A percentile compares a stretch with the other conserved stretches of the same genome.
Conservation (phyloP, 2,113 vertebrate species). For the Calonectris borealis region DNA sequence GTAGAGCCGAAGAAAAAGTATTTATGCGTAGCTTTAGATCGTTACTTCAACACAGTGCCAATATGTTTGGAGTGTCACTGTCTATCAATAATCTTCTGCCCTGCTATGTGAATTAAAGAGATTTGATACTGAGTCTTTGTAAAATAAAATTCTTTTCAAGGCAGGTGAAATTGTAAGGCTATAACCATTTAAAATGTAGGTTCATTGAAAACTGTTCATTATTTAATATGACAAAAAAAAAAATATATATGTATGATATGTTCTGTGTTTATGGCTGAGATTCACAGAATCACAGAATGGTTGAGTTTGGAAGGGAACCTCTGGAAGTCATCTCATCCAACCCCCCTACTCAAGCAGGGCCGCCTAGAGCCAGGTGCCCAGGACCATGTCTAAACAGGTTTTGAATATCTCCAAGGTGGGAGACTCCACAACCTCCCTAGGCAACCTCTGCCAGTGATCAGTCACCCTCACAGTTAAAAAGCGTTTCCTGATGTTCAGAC, state of each 20-base stretch:
- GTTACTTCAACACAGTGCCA: neutral
- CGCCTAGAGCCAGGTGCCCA: fast-evolving
- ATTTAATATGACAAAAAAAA: neutral
- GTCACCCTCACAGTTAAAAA: too few species aligned
- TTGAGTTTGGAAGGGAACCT: neutral
- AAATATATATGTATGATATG: neutral
- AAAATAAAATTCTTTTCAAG: neutral
- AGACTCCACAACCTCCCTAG: neutral
- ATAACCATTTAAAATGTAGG: neutral
- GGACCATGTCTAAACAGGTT: neutral
- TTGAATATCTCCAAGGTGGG: neutral
- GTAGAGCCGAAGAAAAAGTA: neutral
- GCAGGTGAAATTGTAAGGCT: neutral
- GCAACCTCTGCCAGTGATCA: too few species aligned
- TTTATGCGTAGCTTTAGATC: neutral
- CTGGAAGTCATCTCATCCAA: neutral
- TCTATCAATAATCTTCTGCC: neutral
- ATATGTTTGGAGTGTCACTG: neutral
- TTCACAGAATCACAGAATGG: neutral
- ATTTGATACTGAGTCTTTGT: neutral
- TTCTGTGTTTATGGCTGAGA: neutral
- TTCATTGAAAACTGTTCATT: neutral
- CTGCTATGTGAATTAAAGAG: neutral
- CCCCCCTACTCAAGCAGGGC: neutral
- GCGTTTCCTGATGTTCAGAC: too few species aligned